Evolutionary conservation across 2,888 invertebrate species (phyloP), one percentile per base, ranked within the genome.

Genomic region (Serrognathus titanus): DNA sequence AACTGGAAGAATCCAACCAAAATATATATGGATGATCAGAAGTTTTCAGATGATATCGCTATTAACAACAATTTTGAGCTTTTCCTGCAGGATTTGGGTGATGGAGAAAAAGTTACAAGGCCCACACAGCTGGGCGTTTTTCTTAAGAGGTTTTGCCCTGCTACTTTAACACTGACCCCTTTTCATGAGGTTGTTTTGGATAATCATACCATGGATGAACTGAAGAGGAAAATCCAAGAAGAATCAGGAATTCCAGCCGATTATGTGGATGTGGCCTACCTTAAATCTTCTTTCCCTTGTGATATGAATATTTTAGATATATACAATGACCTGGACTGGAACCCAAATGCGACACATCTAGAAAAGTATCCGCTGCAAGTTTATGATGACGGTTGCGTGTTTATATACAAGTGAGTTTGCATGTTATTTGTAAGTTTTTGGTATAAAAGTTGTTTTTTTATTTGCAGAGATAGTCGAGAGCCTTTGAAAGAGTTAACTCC

Each of bases 1-100:
- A 82, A 80, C 48, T 83, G 83, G 75, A 84, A 85, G 63, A 83
- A 81, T 67, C 85, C 86, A 0, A 81, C 64, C 36, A 82, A 81
- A 66, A 83, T 89, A 37, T 85, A 85, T 63, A 71, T 83, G 39
- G 85, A 89, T 66, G 83, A 85, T 60, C 82, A 85, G 60, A 81
- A 81, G 55, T 80, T 85, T 63, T 82, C 81, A 48, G 82, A 83
- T 58, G 84, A 85, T 65, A 78, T 83, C 38, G 68, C 80, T 10
- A 77, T 78, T 60, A 72, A 78, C 20, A 63, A 63, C 16, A 80
- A 78, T 66, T 80, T 81, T 75, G 86, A 86, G 66, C 74, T 87
- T 57, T 84, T 83, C 66, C 66, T 87, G 39, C 86, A 86, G 71
- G 78, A 80, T 66, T 69, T 83, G 60, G 70, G 73, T 13, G 79